Evolutionary conservation across 2,113 vertebrate genomes (phyloP).

Genomic region (Ploceus nigricollis): DNA sequence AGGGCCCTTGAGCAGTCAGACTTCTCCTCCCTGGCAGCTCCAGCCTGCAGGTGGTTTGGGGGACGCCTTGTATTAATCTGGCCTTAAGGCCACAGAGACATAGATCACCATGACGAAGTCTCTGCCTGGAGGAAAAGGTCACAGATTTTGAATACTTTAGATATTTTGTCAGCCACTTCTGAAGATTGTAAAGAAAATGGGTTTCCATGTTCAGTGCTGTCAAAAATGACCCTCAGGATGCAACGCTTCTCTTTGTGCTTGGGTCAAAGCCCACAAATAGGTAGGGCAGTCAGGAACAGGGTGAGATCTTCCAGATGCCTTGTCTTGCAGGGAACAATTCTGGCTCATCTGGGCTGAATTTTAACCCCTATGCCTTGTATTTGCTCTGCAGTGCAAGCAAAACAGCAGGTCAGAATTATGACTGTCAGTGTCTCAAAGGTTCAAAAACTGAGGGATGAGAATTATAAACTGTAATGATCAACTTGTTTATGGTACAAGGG

Average conservation of each 20-base stretch:
- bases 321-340: neutral
- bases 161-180: constrained; percentile 22
- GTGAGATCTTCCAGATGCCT: neutral
- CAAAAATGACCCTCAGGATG: neutral
- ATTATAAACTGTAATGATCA: neutral
- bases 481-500: neutral
- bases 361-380: neutral
- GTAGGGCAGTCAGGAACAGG: neutral
- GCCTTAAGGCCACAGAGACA: neutral
- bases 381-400: neutral
- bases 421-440: neutral
- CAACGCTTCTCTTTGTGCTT: neutral
- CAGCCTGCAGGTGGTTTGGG: neutral
- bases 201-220: neutral
- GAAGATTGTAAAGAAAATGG: constrained; percentile 5
- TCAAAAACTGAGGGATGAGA: neutral
- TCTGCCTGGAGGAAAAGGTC: constrained; percentile 42
- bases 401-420: neutral
- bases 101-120: neutral
- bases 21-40: neutral
- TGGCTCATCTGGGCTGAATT: neutral
- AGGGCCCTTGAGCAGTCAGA: neutral
- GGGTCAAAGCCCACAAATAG: neutral
- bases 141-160: constrained; percentile 42
- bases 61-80: neutral